Conservation (phyloP, 2,888 invertebrate genomes). For the Caenorhabditis angaria region DNA sequence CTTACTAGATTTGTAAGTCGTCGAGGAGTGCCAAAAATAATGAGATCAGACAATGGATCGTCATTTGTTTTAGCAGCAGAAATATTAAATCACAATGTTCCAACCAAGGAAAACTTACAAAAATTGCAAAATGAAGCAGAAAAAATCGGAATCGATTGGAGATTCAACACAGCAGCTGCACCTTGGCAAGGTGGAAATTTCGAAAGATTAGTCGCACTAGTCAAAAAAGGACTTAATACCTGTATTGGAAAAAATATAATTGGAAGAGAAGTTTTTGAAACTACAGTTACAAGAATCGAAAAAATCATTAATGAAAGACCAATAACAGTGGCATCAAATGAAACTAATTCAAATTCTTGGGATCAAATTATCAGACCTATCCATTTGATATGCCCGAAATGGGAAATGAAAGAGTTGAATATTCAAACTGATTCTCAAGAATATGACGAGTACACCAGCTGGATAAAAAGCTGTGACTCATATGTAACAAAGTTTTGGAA, state of each 20-base stretch:
- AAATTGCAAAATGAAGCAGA: neutral
- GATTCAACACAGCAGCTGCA: conserved; percentile 10
- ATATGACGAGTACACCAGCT: too few relatives aligned
- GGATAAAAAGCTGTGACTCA: too few relatives aligned
- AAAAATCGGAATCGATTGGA: conserved; percentile 5
- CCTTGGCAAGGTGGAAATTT: conserved; percentile 19
- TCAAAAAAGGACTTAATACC: conserved; percentile 13
- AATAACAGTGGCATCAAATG: conserved; percentile 9
- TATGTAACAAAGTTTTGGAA: neutral
- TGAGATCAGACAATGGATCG: conserved; percentile 11
- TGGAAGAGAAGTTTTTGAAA: conserved; percentile 9
- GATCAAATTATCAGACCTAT: conserved; percentile 14
- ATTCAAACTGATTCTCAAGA: neutral
- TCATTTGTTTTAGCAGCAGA: conserved; percentile 9
- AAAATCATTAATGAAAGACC: conserved; percentile 12
- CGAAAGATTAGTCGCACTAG: conserved; percentile 13
- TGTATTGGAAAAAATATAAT: conserved; percentile 5
- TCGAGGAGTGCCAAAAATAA: conserved; percentile 12
- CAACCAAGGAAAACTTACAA: neutral
- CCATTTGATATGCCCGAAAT: conserved; percentile 9
- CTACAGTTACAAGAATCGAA: conserved; percentile 8
- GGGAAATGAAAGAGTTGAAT: neutral
- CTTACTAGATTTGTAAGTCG: conserved; percentile 11
- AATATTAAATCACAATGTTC: too few relatives aligned
- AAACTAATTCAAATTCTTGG: neutral